Base-by-base conservation (phyloP, 2,888 invertebrate genomes). In the Heliconius hortense region DNA sequence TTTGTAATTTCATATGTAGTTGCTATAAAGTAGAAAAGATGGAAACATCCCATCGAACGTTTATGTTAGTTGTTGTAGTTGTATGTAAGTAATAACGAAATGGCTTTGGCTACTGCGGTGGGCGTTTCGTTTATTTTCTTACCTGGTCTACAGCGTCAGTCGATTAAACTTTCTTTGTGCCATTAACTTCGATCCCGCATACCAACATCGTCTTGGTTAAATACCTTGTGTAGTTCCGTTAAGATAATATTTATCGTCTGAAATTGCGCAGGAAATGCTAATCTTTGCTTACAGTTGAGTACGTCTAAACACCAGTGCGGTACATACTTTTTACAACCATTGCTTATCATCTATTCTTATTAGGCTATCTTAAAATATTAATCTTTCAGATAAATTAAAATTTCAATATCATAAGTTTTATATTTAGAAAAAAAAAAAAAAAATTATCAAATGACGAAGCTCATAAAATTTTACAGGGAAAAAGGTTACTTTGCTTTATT, bases 121-220 rank as follows among this genome's bases (percentile, higher is more conserved):
- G 90, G 88, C 89, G 88, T 89, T 90, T 86, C 80, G 81, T 85
- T 90, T 89, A 88, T 89, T 90, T 88, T 85, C 82, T 82, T 87
- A 81, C 82, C 82, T 79, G 80, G 80, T 73, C 72, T 82, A 82
- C 81, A 80, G 77, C 80, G 80, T 81, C 80, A 80, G 81, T 80
- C 81, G 82, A 80, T 84, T 84, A 83, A 84, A 84, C 83, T 86
- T 83, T 82, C 74, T 78, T 81, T 78, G 74, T 77, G 78, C 79
- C 80, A 80, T 81, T 79, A 81, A 80, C 81, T 81, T 81, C 78
- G 77, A 81, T 79, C 78, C 79, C 64, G 77, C 73, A 75, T 78
- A 73, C 77, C 75, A 77, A 76, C 79, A 77, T 76, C 77, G 77
- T 31, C 74, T 70, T 72, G 73, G 74, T 77, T 75, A 74, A 78